These are phyloP conservation scores for Barnardius zonarius DNA, from an alignment of 2,113 vertebrate species.

Conservation along the genomic window DNA sequence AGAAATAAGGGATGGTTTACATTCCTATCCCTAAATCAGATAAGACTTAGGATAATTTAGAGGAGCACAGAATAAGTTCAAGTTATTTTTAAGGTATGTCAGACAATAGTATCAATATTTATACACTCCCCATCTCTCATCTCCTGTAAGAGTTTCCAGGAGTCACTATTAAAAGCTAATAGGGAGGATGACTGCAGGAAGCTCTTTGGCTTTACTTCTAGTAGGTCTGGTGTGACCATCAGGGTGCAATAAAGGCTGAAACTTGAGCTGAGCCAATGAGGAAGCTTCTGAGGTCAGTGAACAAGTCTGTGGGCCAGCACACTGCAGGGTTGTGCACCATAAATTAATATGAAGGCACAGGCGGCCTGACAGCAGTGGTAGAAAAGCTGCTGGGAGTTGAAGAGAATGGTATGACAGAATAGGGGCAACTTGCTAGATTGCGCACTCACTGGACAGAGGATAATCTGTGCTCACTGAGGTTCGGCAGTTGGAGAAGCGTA, in stretches of 20 bases:
- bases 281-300: neutral
- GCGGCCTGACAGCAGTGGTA: neutral
- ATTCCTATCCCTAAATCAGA: neutral
- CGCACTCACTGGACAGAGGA: neutral
- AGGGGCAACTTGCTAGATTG: neutral
- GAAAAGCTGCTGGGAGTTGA: neutral
- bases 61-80: neutral
- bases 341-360: neutral
- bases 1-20: neutral
- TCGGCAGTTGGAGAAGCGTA: neutral
- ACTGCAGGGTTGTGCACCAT: neutral
- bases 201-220: neutral
- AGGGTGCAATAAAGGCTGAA: neutral
- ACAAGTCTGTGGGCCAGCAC: neutral
- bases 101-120: neutral
- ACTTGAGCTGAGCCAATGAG: neutral
- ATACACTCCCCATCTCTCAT: neutral
- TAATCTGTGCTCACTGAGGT: neutral
- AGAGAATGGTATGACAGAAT: neutral
- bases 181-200: neutral
- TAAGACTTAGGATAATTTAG: neutral
- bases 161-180: neutral
- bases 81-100: neutral
- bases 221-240: neutral
- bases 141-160: neutral